Evolutionary conservation across 2,113 vertebrate genomes (phyloP), one percentile per base, ranked within the genome.

Genomic region (Poecile atricapillus): DNA sequence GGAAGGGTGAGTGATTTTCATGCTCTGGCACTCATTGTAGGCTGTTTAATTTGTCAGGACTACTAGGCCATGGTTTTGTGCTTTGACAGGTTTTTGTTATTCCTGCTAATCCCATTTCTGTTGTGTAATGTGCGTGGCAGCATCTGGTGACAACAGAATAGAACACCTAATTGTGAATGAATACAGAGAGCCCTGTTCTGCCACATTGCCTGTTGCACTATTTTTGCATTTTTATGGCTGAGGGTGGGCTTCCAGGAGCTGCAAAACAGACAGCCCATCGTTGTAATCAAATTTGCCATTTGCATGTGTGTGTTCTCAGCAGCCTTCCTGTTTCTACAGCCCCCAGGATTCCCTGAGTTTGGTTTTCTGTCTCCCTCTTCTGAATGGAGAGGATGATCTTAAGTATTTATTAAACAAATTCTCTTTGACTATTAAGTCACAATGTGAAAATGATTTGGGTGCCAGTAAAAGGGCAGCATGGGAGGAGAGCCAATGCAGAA

Each of bases 131-230:
- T 96, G 95, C 92, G 88, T 97, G 94, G 94, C 94, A 97, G 95
- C 95, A 96, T 96, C 96, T 97, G 94, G 93, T 97, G 96, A 96
- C 95, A 96, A 96, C 95, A 97, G 96, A 97, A 96, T 95, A 96
- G 94, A 97, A 97, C 96, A 97, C 92, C 96, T 97, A 97, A 96
- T 97, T 96, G 94, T 97, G 94, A 97, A 94, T 97, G 96, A 97
- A 97, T 96, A 84, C 93, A 87, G 90, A 95, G 76, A 69, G 64
- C 92, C 95, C 88, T 96, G 92, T 94, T 96, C 94, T 96, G 94
- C 94, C 93, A 96, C 95, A 84, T 84, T 92, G 95, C 94, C 92
- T 96, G 93, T 97, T 97, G 95, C 94, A 95, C 77, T 89, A 82
- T 95, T 96, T 97, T 97, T 96, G 92, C 95, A 97, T 97, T 96